Evolutionary conservation across 2,113 vertebrate genomes (phyloP).

Genomic region (Phrynosoma platyrhinos): DNA sequence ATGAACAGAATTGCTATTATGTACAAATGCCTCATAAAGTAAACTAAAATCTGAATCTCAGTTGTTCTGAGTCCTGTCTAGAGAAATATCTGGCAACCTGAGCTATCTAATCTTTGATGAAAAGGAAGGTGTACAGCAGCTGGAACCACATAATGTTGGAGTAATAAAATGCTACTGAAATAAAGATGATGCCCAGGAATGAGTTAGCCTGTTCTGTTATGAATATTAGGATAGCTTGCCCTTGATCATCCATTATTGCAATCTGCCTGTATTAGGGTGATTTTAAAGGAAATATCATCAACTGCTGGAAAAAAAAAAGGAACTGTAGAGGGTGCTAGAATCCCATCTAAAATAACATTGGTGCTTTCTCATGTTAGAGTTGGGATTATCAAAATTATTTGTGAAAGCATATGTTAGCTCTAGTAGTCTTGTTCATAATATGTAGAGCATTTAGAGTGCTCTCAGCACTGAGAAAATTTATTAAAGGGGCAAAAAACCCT

Average conservation of each 20-base stretch:
- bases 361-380: background rate
- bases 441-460: background rate
- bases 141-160: background rate
- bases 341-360: background rate
- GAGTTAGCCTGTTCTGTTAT: background rate
- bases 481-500: background rate
- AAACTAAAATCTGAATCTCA: background rate
- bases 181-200: background rate
- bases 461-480: background rate
- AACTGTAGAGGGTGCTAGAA: constrained; percentile 28
- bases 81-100: background rate
- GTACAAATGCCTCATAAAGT: background rate
- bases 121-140: background rate
- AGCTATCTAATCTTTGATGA: background rate
- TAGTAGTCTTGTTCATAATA: background rate
- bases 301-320: background rate
- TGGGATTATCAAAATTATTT: background rate
- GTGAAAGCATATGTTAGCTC: background rate
- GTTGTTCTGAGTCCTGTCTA: background rate
- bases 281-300: background rate
- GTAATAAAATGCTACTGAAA: background rate
- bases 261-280: background rate
- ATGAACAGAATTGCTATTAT: background rate
- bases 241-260: background rate
- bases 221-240: background rate